Evolutionary conservation across 64 coral and sea anemone genomes (phyloP), one percentile per base, ranked within the genome.

Genomic region (Actinia tenebrosa): DNA sequence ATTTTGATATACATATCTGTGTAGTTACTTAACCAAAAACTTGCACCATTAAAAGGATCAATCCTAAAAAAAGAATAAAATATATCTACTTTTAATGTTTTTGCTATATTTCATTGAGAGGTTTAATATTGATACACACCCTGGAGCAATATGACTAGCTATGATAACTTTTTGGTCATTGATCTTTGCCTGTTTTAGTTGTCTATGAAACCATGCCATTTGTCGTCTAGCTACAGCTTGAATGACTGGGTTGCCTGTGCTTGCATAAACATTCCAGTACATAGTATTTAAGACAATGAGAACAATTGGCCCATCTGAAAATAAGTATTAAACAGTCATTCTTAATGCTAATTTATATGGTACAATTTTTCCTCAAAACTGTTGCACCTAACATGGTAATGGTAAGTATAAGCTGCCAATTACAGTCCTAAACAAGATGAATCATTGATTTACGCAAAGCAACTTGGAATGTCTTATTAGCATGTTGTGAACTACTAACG

Each of bases 111-210:
- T 20, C 2, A 61, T 61, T 15, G 60, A 10, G 22, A 23, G 63
- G 63, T n/a, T 66, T 23, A 23, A 66, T 23, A 23, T 58, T 4
- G 47, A 58, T 58, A 66, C 63, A 7, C n/a, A 94, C 92, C 92
- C 92, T 75, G 89, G 85, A 20, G 92, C 89, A 45, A 94, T 91
- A 69, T 94, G 92, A 53, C 88, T 58, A n/a, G 86, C 66, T 8
- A 94, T 27, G 15, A 94, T 87, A 15, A 87, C 92, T 83, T 88
- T 94, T 16, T 94, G 64, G 53, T 85, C 66, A 20, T 50, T 53
- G 10, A 22, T 44, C 23, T 58, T 84, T 1, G 89, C 92, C 45
- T 86, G 60, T 87, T 69, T 53, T 56, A 94, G 83, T 62, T 94
- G 92, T 5, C 60, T 54, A 80, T 88, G 27, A 17, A 94, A 22